These are phyloP conservation scores for Pogona vitticeps DNA, from an alignment of 2,113 vertebrate species.

Conservation along the genomic window DNA sequence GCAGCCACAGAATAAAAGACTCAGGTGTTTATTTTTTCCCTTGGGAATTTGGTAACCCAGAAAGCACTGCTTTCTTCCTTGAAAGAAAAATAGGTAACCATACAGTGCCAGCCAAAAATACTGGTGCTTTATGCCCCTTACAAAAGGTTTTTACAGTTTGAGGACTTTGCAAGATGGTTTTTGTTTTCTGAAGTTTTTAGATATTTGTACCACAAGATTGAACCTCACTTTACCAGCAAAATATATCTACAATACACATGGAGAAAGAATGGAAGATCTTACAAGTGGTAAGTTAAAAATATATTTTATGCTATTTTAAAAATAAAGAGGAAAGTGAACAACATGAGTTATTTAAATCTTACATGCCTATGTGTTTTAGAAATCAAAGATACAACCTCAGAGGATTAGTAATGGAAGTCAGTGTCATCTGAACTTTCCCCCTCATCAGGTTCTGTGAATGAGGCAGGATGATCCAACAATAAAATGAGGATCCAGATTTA, in stretches of 20 bases:
- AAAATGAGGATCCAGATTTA: no score
- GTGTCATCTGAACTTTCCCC: no score
- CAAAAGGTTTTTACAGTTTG: background rate
- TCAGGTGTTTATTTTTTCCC: background rate
- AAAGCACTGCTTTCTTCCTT: background rate
- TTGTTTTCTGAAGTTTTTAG: conserved; percentile 59
- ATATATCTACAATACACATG: conserved; percentile 42
- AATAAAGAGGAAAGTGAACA: background rate
- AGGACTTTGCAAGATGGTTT: background rate
- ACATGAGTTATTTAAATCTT: background rate
- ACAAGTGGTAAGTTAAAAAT: conserved; percentile 52
- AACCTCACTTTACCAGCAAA: conserved; percentile 49
- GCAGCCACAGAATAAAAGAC: background rate
- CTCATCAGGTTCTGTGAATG: no score
- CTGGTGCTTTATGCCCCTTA: background rate
- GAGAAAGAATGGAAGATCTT: conserved; percentile 55
- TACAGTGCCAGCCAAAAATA: background rate
- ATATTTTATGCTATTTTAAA: no score
- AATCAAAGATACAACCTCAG: background rate
- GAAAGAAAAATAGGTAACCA: background rate
- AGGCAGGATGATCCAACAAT: no score
- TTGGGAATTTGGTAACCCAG: background rate
- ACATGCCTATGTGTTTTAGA: background rate
- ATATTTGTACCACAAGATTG: conserved; percentile 55
- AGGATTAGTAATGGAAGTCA: no score